Base-by-base conservation (phyloP, 2,797 vertebrate species). In the Emys orbicularis region DNA sequence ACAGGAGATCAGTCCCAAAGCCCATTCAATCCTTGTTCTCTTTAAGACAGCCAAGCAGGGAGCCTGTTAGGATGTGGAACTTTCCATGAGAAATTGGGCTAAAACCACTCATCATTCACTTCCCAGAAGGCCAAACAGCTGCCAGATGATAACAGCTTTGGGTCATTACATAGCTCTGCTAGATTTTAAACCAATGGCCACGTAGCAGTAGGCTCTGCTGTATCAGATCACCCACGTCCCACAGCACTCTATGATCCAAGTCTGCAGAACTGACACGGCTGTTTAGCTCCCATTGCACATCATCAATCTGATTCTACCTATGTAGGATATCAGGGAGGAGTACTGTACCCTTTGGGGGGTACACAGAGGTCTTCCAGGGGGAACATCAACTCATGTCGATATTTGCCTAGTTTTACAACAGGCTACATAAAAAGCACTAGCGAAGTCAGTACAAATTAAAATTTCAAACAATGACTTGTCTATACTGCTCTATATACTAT, bases 1-100 rank as follows among this genome's bases (percentile, higher is more conserved):
- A 87, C 77, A 74, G 87, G 27, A 31, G 54, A 92, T 89, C 49
- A 50, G 84, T 52, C 90, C 37, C 49, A 1, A 0, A 49, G 92
- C 90, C 94, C 84, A 87, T 89, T 93, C 81, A 94, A 89, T 90
- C 94, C 89, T 19, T 6, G 54, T 89, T 92, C 94, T 87, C 86
- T 56, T 8, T 85, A 0, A 74, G 86, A 52, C 59, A 88, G 90
- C 6, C 2, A 82, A 94, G 91, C 82, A 94, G 74, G 16, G 4
- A 95, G 83, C 68, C 90, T 93, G 95, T 96, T 96, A 94, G 92
- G 94, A 92, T 95, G 95, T 96, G 92, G 96, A 59, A 97, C 92
- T 97, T 96, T 96, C 94, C 95, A 89, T 96, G 88, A 90, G 87
- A 94, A 93, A 84, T 79, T 96, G 92, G 89, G 87, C 94, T 88